These are phyloP conservation scores for Eupleurogrammus muticus DNA, from an alignment of 2,797 vertebrate species.

Conservation along the genomic window DNA sequence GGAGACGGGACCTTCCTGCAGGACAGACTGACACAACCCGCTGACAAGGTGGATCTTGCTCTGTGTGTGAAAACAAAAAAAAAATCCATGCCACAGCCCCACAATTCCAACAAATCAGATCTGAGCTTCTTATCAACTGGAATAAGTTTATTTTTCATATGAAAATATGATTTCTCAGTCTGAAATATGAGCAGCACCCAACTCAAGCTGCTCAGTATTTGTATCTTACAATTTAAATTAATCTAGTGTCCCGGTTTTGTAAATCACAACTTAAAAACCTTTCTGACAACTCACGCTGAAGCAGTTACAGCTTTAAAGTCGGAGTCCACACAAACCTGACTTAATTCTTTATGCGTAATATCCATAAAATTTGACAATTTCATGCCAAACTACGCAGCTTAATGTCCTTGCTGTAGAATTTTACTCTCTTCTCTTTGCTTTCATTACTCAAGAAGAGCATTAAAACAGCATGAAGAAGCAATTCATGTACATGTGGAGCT, in stretches of 20 bases:
- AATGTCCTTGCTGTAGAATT: neutral
- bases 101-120: neutral
- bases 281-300: neutral
- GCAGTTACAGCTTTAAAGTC: neutral
- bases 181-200: neutral
- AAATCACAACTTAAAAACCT: neutral
- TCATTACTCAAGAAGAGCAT: too few relatives aligned
- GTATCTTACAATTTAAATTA: neutral
- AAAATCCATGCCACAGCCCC: neutral
- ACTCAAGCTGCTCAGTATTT: neutral
- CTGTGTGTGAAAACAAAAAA: constrained; percentile 7
- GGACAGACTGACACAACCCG: neutral
- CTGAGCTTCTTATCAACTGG: neutral
- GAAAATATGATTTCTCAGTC: neutral
- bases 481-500: neutral
- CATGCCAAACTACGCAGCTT: neutral
- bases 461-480: neutral
- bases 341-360: neutral
- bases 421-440: neutral
- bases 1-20: constrained; percentile 1
- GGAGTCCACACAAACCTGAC: neutral
- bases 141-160: neutral
- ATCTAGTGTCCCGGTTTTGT: neutral
- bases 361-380: neutral
- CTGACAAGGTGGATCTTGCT: neutral